Conservation (phyloP, 2,113 vertebrate genomes). For the Cynoglossus semilaevis region DNA sequence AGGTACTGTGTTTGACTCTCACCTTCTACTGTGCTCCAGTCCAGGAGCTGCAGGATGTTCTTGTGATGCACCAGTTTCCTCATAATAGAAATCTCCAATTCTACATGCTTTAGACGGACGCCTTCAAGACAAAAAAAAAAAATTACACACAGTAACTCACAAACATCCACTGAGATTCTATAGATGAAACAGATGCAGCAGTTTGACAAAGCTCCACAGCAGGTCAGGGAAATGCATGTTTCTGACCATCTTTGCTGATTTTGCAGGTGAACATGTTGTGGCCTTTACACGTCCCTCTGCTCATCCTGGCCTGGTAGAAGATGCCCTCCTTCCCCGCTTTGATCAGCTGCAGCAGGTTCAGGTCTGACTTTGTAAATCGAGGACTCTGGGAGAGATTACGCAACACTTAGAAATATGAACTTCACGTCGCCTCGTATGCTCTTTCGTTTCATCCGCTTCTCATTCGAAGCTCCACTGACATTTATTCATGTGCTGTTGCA, state of each 20-base stretch:
- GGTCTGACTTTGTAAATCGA: constrained; percentile 64
- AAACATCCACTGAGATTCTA: not conserved
- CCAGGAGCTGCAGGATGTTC: constrained; percentile 76
- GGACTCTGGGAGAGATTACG: constrained; percentile 43
- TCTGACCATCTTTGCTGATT: constrained; percentile 74
- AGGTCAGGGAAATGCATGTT: no score
- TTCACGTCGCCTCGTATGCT: no score
- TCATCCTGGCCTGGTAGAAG: constrained; percentile 77
- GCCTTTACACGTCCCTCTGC: constrained; percentile 72
- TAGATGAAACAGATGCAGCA: no score
- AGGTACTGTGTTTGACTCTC: constrained; percentile 2
- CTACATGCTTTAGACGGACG: constrained; percentile 64
- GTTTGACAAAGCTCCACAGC: no score
- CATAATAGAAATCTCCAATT: constrained; percentile 73
- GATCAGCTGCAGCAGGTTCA: constrained; percentile 74
- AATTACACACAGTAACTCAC: not conserved
- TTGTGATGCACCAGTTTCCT: constrained; percentile 76
- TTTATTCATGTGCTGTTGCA: no score
- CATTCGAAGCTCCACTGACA: no score
- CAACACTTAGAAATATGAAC: not conserved
- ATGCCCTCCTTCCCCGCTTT: constrained; percentile 75
- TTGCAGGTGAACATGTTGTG: constrained; percentile 76
- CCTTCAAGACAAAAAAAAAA: constrained; percentile 27
- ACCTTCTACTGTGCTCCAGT: constrained; percentile 74
- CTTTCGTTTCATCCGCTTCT: no score